Evolutionary conservation across 2,113 vertebrate species (phyloP), one percentile per base, ranked within the genome.

Genomic region (Merops nubicus): DNA sequence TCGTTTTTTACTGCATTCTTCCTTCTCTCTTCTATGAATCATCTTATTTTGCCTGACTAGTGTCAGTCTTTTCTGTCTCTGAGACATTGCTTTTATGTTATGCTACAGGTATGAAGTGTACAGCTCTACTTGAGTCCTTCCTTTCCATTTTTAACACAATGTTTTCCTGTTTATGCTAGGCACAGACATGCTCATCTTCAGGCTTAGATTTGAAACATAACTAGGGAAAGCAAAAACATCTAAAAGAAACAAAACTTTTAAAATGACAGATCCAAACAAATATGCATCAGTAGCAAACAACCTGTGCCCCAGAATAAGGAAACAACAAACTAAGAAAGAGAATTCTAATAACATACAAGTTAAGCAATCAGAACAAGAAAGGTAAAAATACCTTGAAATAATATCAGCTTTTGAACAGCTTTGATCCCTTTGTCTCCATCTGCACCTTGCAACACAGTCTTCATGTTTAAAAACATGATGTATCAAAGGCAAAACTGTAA

Each of bases 401-500:
- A 80, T 53, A 91, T 81, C 38, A 40, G 21, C 2, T 84, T 89
- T 63, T 94, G 43, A 93, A 89, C 18, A 89, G 76, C 86, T 92
- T 95, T 95, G 92, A 95, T 95, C 75, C 15, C 4, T 54, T 54
- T 91, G 63, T 74, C 86, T 94, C 72, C 51, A 38, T 88, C 76
- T 94, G 72, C 29, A 93, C 64, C 57, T 84, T 95, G 63, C 47
- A 92, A 70, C 11, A 70, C 47, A 89, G 51, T 68, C 65, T 80
- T 89, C 47, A 36, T 91, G 45, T 92, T 95, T 92, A 72, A 81
- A 92, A 92, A 77, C 33, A 64, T 68, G 68, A 65, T 54, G 10
- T 84, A 89, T 94, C 85, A 95, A 97, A 96, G 79, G 54, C 29
- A 95, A 88, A 84, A 42, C 36, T 70, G 42, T 88, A 60, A 80